Base-by-base conservation (phyloP, 92 coral and sea anemone species). In the Epizoanthus scotinus region DNA sequence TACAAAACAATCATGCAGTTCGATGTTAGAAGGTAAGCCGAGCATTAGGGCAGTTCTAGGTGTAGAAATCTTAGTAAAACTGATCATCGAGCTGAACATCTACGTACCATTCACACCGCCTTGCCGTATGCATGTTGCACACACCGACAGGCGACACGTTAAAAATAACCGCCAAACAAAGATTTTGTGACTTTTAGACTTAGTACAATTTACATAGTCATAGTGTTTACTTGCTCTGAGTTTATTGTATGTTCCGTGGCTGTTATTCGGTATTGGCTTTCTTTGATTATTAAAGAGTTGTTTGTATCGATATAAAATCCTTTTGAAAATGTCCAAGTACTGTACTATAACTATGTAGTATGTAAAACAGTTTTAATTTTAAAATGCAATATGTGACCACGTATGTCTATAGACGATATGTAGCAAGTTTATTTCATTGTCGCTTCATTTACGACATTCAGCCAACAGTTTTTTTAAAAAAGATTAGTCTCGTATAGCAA, bases 11-110 rank as follows among this genome's bases (percentile, higher is more conserved):
- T 47, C 60, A 75, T 75, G 81, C 81, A 75, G 81, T 75, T 75
- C 56, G 81, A 75, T 21, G 81, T 75, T 0, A 75, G 81, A 59
- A 75, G 81, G 81, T 75, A 75, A 20, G 81, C 5, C 14, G 9
- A 9, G 27, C 57, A 19, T 26, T 27, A 34, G 38, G 28, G 13
- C 5, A 19, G 67, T 20, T 24, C n/a, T 40, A 25, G 53, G 47
- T 73, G n/a, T 8, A 22, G 79, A 27, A 47, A 70, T 47, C 24
- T 64, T 29, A 38, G 19, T 29, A 38, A 19, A 47, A 47, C 28
- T 31, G 0, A 3, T 22, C 20, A 2, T 17, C 28, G 6, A 34
- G 40, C 40, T 34, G 3, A 6, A 34, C 40, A 34, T 3, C n/a
- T n/a, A 34, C 40, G 40, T 5, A 34, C 2, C 0, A 6, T 34